Evolutionary conservation across 1,140 invertebrate genomes (phyloP).

Genomic region (Procambarus clarkii): DNA sequence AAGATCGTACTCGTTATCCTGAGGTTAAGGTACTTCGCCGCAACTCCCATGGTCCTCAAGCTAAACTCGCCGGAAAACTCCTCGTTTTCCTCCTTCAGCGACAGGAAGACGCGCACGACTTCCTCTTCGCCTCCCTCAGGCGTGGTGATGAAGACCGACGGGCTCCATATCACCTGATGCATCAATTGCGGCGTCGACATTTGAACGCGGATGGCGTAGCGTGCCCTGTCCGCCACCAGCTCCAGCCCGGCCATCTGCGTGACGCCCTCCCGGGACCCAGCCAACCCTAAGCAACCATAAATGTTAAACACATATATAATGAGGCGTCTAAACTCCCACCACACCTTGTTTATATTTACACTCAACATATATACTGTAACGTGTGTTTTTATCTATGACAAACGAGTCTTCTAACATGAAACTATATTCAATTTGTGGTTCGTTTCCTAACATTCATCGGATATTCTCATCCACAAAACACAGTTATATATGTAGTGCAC

Average conservation of each 20-base stretch:
- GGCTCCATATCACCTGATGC: constrained; percentile 45
- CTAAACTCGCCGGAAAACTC: constrained; percentile 2
- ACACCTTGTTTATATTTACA: no score
- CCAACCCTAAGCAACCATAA: constrained; percentile 7
- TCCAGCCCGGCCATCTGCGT: constrained; percentile 36
- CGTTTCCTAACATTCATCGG: no score
- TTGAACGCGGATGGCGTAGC: constrained; percentile 46
- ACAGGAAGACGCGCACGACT: constrained; percentile 10
- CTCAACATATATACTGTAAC: no score
- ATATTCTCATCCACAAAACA: no score
- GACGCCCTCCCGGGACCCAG: constrained; percentile 48
- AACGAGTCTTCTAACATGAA: no score
- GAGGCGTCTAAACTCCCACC: no score
- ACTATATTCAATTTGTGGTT: no score
- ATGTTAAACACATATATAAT: no score
- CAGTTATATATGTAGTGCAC: no score
- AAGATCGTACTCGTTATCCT: neutral
- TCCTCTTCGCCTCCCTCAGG: constrained; percentile 50
- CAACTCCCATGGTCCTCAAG: constrained; percentile 14
- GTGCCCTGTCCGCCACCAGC: neutral
- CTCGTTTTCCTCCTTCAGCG: constrained; percentile 10
- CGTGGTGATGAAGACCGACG: constrained; percentile 21
- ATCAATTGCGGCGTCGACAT: constrained; percentile 37
- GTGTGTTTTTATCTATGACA: no score
- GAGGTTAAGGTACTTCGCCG: constrained; percentile 13